Conservation (phyloP, 2,888 invertebrate species). For the Drosophila lacicola region DNA sequence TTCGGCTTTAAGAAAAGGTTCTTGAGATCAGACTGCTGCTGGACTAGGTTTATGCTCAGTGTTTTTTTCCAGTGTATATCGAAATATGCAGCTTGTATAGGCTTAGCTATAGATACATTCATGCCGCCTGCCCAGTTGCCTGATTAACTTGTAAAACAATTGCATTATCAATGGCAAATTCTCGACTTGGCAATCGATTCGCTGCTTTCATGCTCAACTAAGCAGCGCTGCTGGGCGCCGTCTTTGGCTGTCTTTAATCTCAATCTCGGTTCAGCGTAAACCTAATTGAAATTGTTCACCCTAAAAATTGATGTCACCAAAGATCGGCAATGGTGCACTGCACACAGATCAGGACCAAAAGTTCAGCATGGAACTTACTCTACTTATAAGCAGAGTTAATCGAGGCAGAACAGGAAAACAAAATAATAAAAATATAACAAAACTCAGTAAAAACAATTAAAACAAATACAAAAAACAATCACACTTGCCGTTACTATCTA, state of each 20-base stretch:
- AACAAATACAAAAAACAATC: slow-evolving; percentile 30
- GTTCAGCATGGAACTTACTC: slow-evolving; percentile 62
- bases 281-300: slow-evolving; percentile 84
- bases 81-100: neutral
- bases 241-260: slow-evolving; percentile 62
- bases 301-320: slow-evolving; percentile 84
- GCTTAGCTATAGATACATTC: neutral
- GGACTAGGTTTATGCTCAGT: too few species aligned
- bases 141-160: slow-evolving; percentile 37
- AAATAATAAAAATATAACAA: neutral
- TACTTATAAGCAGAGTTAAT: slow-evolving; percentile 33
- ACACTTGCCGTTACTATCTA: slow-evolving; percentile 41
- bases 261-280: slow-evolving; percentile 71
- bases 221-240: slow-evolving; percentile 20
- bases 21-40: too few species aligned
- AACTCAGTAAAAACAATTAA: too few species aligned
- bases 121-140: neutral
- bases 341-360: slow-evolving; percentile 78
- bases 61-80: slow-evolving; percentile 1
- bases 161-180: slow-evolving; percentile 54
- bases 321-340: slow-evolving; percentile 71
- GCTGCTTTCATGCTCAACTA: slow-evolving; percentile 53
- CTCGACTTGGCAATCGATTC: slow-evolving; percentile 40
- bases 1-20: too few species aligned
- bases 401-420: slow-evolving; percentile 31